Evolutionary conservation across 2,797 vertebrate genomes (phyloP).

Genomic region (Ficedula albicollis): DNA sequence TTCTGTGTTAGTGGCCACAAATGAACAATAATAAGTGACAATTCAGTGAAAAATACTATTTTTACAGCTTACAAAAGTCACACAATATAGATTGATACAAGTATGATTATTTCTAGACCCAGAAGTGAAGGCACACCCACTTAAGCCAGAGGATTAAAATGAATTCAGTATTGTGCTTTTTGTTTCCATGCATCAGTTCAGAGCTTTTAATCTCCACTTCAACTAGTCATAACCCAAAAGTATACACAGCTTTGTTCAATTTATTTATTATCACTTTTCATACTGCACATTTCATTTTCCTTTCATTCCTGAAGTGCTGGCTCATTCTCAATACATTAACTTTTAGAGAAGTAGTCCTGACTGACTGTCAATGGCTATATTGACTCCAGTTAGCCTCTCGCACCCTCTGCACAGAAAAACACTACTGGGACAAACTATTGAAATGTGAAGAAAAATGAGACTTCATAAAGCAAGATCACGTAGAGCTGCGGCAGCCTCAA

Average conservation of each 20-base stretch:
- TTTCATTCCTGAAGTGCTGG: constrained; percentile 56
- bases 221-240: constrained; percentile 56
- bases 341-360: constrained; percentile 65
- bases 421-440: constrained; percentile 1
- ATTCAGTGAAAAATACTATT: constrained; percentile 85
- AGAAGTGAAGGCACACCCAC: constrained; percentile 68
- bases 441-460: constrained; percentile 32
- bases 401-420: constrained; percentile 39
- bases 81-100: constrained; percentile 84
- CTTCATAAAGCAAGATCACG: not conserved
- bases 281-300: constrained; percentile 33
- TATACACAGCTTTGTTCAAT: constrained; percentile 50
- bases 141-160: constrained; percentile 79
- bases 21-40: constrained; percentile 89
- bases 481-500: not conserved
- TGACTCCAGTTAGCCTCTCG: constrained; percentile 48
- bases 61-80: constrained; percentile 84
- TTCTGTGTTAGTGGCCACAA: constrained; percentile 84
- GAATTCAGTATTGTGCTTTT: constrained; percentile 73
- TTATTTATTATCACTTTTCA: constrained; percentile 66
- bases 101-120: constrained; percentile 82
- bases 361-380: constrained; percentile 48
- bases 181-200: constrained; percentile 66
- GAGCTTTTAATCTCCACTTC: constrained; percentile 70
- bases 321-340: constrained; percentile 63